phyloP scores from a whole-genome alignment of 1,140 invertebrate species.

The Penaeus chinensis region DNA sequence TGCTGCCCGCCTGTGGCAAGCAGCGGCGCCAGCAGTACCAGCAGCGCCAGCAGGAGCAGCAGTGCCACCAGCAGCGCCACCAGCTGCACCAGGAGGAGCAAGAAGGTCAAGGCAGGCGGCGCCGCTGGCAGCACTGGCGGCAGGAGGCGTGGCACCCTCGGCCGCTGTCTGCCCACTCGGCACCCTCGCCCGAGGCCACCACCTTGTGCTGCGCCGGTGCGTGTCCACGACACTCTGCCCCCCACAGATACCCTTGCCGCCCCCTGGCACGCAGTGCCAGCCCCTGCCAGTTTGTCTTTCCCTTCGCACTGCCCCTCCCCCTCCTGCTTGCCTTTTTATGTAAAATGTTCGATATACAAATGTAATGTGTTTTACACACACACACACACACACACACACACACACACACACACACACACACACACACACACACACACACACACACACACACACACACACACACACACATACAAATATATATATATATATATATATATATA shows the following conservation, averaged over 20 bases:
- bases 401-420: too few species aligned
- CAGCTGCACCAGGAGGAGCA: not conserved
- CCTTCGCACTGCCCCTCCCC: not conserved
- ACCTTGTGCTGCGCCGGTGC: slow-evolving; percentile 44
- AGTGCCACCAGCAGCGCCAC: not conserved
- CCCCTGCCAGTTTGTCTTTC: not conserved
- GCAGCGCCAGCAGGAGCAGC: slow-evolving; percentile 13
- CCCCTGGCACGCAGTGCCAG: not conserved
- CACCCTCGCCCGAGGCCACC: slow-evolving; percentile 37
- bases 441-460: too few species aligned
- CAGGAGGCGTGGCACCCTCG: slow-evolving; percentile 45
- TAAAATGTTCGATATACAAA: too few species aligned
- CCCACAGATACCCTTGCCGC: not conserved
- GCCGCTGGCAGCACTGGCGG: slow-evolving; percentile 50
- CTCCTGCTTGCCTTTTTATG: too few species aligned
- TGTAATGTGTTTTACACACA: too few species aligned
- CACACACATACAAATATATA: too few species aligned
- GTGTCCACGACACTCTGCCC: not conserved
- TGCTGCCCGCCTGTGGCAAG: slow-evolving; percentile 37
- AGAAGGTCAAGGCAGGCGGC: slow-evolving; percentile 1
- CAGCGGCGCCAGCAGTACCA: not conserved
- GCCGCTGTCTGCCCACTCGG: slow-evolving; percentile 38
- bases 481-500: too few species aligned
- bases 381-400: too few species aligned
- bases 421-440: too few species aligned